Conservation (phyloP, 2,113 vertebrate species). For the Spheniscus mendiculus region DNA sequence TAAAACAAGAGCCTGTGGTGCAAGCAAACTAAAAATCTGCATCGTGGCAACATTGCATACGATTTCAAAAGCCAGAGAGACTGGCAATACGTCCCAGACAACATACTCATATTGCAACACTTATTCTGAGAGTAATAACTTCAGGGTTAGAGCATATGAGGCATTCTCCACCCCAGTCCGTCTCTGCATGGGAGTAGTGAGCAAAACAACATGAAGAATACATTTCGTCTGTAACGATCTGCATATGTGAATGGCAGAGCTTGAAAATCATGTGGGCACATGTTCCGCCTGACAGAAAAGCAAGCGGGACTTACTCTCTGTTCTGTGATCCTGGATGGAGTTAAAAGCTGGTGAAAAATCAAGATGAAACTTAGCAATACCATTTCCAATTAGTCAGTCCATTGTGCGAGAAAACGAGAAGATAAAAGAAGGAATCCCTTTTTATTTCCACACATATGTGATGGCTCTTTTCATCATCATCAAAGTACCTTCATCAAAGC, state of each 20-base stretch:
- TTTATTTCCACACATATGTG: not conserved
- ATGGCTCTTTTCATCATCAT: not conserved
- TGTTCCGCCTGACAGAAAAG: not conserved
- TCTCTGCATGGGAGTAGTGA: not conserved
- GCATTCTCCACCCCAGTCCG: not conserved
- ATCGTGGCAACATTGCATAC: rapidly evolving
- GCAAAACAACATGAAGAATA: constrained; percentile 1
- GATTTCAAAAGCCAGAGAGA: not conserved
- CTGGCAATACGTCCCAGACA: not conserved
- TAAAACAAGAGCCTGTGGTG: not conserved
- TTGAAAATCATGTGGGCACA: not conserved
- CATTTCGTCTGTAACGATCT: not conserved
- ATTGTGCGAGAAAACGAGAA: not conserved
- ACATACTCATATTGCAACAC: not conserved
- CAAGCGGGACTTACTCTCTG: not conserved
- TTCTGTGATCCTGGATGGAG: not conserved
- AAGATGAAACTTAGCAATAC: not conserved
- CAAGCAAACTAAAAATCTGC: not conserved
- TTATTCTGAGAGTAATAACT: not conserved
- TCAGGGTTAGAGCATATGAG: not conserved
- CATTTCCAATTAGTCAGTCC: not conserved
- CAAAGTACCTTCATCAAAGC: not conserved
- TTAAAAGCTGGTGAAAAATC: constrained; percentile 3
- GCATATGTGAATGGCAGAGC: constrained; percentile 16
- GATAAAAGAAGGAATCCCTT: not conserved